Evolutionary conservation across 2,888 invertebrate genomes (phyloP), one percentile per base, ranked within the genome.

Genomic region (Drosophila prolongata): DNA sequence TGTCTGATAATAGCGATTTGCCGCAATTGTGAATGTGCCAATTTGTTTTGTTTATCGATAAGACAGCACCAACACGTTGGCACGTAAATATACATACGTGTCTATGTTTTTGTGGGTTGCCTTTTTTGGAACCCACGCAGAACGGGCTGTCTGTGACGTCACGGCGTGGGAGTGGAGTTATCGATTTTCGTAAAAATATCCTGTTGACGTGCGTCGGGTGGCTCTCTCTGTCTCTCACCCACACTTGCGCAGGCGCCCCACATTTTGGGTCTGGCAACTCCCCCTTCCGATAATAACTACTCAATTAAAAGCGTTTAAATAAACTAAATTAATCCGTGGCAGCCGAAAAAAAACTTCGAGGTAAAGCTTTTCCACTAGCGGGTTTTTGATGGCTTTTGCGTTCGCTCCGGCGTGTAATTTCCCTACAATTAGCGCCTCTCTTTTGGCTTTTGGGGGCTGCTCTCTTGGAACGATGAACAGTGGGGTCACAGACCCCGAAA

Each of bases 361-460:
- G 30, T 34, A 13, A 49, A 61, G 55, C 54, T 46, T 40, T 34
- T 30, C 46, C 47, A 9, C 3, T 3, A 34, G n/a, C 46, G 34
- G 30, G 13, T n/a, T 34, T 44, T 34, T 19, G 5, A 44, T 56
- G 27, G 42, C 11, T 42, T 38, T 40, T 27, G 35, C 44, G 57
- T 19, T 54, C 78, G 75, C 76, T 75, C 61, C 76, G 57, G 61
- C 75, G 67, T 75, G 77, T 81, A 79, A 83, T 81, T 83, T 87
- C 77, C 87, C 83, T 81, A 75, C 82, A 83, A 87, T 87, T 87
- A 83, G 74, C 85, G 82, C 77, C 62, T 47, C 47, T 47, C 47
- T 54, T 57, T 50, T 37, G 49, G 46, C 53, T 40, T 30, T 47
- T 34, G 47, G 47, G 30, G 30, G 14, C 30, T 30, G 47, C 55